Conservation (phyloP, 2,888 invertebrate genomes). For the Oxytorus armatus region DNA sequence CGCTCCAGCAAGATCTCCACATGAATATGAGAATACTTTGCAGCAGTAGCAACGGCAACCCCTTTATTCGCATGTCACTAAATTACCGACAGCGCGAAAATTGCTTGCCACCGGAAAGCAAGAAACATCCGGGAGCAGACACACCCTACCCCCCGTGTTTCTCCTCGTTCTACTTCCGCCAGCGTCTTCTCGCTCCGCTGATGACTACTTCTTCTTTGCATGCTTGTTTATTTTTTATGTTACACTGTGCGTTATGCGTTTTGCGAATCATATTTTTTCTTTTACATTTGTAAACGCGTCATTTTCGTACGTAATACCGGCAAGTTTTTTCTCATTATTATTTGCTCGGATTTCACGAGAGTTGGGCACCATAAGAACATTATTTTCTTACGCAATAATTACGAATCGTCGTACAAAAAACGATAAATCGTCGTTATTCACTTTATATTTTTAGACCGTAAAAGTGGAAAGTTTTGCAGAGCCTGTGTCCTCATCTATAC, state of each 20-base stretch:
- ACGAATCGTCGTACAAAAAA: not conserved
- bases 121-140: constrained; percentile 67
- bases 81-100: constrained; percentile 78
- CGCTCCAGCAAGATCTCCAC: constrained; percentile 52
- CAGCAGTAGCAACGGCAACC: constrained; percentile 50
- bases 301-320: too few species aligned
- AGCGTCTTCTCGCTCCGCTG: constrained; percentile 57
- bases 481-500: too few species aligned
- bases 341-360: too few species aligned
- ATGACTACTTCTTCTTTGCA: constrained; percentile 32
- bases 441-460: too few species aligned
- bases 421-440: not conserved
- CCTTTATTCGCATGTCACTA: constrained; percentile 73
- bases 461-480: too few species aligned
- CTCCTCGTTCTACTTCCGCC: constrained; percentile 55
- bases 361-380: too few species aligned
- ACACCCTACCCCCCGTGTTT: constrained; percentile 15
- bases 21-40: constrained; percentile 57
- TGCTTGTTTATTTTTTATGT: not conserved
- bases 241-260: constrained; percentile 4
- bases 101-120: constrained; percentile 77
- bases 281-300: not conserved
- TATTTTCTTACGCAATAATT: too few species aligned
- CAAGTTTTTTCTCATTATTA: too few species aligned
- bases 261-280: constrained; percentile 38